These are phyloP conservation scores for Noctuana brunneofusca DNA, from an alignment of 2,888 invertebrate genomes.

Conservation along the genomic window DNA sequence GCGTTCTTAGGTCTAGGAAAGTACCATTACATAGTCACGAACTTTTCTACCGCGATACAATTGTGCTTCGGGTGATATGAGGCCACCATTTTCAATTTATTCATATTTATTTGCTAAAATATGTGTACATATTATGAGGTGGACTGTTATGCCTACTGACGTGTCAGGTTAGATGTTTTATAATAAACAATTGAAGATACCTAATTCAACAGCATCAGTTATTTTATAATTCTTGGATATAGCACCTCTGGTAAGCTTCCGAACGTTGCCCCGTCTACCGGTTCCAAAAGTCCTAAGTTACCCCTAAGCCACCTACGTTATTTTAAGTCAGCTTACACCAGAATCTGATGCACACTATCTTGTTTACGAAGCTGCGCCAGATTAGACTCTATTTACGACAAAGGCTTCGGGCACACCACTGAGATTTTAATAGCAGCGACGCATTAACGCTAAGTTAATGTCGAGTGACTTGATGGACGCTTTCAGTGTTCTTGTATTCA, in stretches of 20 bases:
- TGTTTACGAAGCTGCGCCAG: slow-evolving; percentile 7
- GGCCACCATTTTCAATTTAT: too few species aligned
- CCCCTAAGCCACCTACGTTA: slow-evolving; percentile 17
- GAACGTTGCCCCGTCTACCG: background rate
- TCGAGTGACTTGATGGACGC: slow-evolving; percentile 8
- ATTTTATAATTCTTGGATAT: background rate
- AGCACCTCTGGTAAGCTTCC: background rate
- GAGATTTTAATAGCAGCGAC: slow-evolving; percentile 40
- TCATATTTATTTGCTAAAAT: too few species aligned
- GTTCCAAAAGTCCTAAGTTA: slow-evolving; percentile 10
- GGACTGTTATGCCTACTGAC: too few species aligned
- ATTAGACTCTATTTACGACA: slow-evolving; percentile 36
- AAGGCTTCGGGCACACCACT: slow-evolving; percentile 36
- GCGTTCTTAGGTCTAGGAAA: too few species aligned
- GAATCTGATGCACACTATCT: slow-evolving; percentile 21
- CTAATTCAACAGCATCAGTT: too few species aligned
- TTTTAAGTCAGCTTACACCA: slow-evolving; percentile 14
- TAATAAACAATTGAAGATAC: too few species aligned
- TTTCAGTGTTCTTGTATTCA: background rate
- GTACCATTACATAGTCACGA: too few species aligned
- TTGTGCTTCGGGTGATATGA: too few species aligned
- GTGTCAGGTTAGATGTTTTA: too few species aligned
- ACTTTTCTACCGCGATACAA: too few species aligned
- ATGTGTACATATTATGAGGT: too few species aligned
- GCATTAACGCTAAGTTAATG: slow-evolving; percentile 36